Base-by-base conservation (phyloP, 2,113 vertebrate species). In the Poecile atricapillus region DNA sequence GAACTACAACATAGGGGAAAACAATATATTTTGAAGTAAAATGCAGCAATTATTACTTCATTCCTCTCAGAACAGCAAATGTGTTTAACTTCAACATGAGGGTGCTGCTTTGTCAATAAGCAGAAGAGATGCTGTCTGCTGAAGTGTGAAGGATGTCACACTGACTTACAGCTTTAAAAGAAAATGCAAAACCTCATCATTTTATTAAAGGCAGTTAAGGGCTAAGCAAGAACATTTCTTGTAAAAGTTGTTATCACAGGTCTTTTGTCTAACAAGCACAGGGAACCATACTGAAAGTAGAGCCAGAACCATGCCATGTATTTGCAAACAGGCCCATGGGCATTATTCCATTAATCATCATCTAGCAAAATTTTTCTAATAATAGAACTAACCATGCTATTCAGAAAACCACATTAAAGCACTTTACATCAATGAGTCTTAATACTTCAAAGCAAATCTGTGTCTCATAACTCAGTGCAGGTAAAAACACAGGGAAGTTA, bases 171-270 rank as follows among this genome's bases (percentile, higher is more conserved):
- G 58, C 50, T 35, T 47, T 12, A 59, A 60, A 89, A 83, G 30
- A 75, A 88, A 70, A 81, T 59, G 47, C 6, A 81, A 78, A 88
- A 44, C 18, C 27, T 74, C 68, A 53, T 63, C 14, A 64, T 83
- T 93, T 89, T 55, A 75, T 71, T 0, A 39, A 1, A 89, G 65
- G 15, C 41, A 44, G 69, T 84, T 70, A 64, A 75, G 28, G 41
- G 25, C 44, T 87, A 91, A 84, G 47, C 28, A 93, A 87, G 39
- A 89, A 87, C 37, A 74, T 24, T 89, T 35, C 63, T 60, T 88
- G 50, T 67, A 37, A 87, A 78, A 91, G 89, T 6, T 67, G 23
- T 33, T 76, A 84, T 44, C n/a, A 74, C 19, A 24, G 47, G 30
- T 41, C 58, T 65, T 76, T 24, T 81, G 65, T 64, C 39, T 92